Percentiles rank a stretch among this genome's conserved stretches.
Evolutionary conservation across 2,113 vertebrate species (phyloP).

Genomic region (Rhinichthys klamathensis): DNA sequence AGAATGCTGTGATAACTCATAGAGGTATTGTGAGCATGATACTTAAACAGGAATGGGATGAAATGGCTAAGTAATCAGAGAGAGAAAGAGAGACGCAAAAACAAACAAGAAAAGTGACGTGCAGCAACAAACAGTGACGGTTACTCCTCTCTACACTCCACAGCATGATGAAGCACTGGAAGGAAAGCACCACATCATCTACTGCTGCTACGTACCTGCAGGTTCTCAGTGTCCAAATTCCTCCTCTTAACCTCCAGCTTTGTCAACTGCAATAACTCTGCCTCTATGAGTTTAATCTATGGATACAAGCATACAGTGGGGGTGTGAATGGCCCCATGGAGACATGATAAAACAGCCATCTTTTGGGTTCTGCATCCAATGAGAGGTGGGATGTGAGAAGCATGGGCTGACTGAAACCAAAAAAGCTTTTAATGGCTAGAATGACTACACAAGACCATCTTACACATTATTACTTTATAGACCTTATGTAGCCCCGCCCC

Average conservation of each 20-base stretch:
- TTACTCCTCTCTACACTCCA: slow-evolving; percentile 23
- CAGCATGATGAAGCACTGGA: neutral
- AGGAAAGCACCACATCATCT: neutral
- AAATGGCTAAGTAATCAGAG: slow-evolving; percentile 16
- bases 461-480: neutral
- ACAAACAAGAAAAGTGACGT: neutral
- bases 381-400: slow-evolving; percentile 37
- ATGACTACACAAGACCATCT: neutral
- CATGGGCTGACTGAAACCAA: slow-evolving; percentile 25
- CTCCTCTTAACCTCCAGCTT: slow-evolving; percentile 97
- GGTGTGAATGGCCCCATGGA: slow-evolving; percentile 61
- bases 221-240: slow-evolving; percentile 89
- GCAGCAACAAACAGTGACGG: neutral
- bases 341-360: slow-evolving; percentile 48
- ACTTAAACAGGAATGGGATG: neutral
- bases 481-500: too few species aligned
- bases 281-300: slow-evolving; percentile 99
- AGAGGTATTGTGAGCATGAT: neutral
- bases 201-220: slow-evolving; percentile 87
- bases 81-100: neutral
- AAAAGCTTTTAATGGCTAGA: slow-evolving; percentile 11
- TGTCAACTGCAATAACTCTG: slow-evolving; percentile 97
- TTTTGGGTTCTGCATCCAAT: slow-evolving; percentile 29
- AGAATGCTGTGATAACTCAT: neutral
- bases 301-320: slow-evolving; percentile 82